Evolutionary conservation across 2,888 invertebrate species (phyloP).

Genomic region (Allolobophora icterica): DNA sequence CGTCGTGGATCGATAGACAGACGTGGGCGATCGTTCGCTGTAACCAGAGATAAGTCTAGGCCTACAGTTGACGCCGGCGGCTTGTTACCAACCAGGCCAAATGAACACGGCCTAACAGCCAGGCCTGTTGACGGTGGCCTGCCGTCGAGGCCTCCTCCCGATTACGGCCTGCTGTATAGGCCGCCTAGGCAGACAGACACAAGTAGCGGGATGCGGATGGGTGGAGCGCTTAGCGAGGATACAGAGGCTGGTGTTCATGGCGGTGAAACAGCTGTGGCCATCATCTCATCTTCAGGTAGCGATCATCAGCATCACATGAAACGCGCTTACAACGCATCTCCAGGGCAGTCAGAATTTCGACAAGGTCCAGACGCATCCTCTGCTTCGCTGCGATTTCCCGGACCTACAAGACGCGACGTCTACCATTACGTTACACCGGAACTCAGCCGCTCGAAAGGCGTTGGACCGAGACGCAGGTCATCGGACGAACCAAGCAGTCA

Average conservation of each 20-base stretch:
- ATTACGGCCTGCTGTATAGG: neutral
- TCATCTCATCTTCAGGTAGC: neutral
- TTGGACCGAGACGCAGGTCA: neutral
- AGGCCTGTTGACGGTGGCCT: neutral
- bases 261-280: neutral
- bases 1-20: neutral
- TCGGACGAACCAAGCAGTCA: neutral
- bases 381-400: neutral
- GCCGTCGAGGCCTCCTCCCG: neutral
- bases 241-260: neutral
- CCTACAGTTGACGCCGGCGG: neutral
- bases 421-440: neutral
- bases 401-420: neutral
- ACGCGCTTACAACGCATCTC: neutral
- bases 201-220: neutral
- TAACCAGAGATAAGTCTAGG: neutral
- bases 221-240: neutral
- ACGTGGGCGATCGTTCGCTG: neutral
- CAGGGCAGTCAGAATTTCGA: neutral
- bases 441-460: neutral
- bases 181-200: neutral
- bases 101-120: neutral
- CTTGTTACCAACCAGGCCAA: neutral
- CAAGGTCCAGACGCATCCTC: neutral
- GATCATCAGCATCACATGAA: neutral